Base-by-base conservation (phyloP, 2,888 invertebrate genomes). In the Eubasilissa splendida region DNA sequence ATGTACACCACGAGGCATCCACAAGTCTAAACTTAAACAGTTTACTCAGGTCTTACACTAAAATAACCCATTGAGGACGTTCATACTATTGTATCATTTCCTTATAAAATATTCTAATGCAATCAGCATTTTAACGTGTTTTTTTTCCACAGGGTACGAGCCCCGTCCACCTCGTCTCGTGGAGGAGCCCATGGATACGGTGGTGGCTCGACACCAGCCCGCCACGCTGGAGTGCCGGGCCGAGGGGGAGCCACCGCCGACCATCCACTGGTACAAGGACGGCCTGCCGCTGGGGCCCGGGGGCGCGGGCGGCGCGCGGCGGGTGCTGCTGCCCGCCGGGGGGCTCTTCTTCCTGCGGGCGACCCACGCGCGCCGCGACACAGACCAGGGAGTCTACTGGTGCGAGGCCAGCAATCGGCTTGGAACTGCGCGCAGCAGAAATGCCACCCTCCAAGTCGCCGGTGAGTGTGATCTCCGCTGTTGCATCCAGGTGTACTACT, bases 191-290 rank as follows among this genome's bases (percentile, higher is more conserved):
- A 91, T 95, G 82, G 96, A 97, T 89, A 94, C 95, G 85, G 95
- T 96, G 66, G 97, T 97, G 71, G 96, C 96, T 12, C 93, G 95
- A 82, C 96, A 97, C 87, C 96, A 97, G 86, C 97, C 98, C 12
- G 97, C 95, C 12, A 98, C 97, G 2, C 90, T 98, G 76, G 96
- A 97, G 89, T 98, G 98, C 88, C 94, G 96, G 85, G 97, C 97
- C 5, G 95, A 95, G 80, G 97, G 97, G 3, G 92, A 93, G 83
- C 95, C 96, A 8, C 88, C 92, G 83, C 96, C 97, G 1, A 91
- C 92, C 71, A 94, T 97, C 85, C 93, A 94, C 84, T 98, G 98
- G 98, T 96, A 93, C 90, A 93, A 94, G 84, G 91, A 93, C 63
- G 92, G 92, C 14, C 91, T n/a, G 7, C 76, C 77, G 11, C 66